Conservation (phyloP, 2,797 vertebrate species). For the Peromyscus attwateri region DNA sequence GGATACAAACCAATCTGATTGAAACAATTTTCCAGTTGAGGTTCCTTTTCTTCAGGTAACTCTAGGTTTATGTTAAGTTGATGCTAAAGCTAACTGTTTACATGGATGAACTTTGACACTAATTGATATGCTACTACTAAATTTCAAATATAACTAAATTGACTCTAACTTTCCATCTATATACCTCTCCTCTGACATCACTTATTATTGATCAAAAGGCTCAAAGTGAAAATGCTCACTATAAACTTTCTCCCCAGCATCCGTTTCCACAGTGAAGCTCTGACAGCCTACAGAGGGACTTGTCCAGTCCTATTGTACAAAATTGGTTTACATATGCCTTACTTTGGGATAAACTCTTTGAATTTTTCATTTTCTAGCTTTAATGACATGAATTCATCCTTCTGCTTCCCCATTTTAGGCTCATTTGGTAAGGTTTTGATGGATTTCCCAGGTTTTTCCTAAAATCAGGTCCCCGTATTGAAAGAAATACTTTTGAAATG, state of each 20-base stretch:
- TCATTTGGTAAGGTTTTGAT: not conserved
- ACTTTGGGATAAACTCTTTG: not conserved
- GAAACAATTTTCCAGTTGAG: not conserved
- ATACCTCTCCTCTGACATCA: not conserved
- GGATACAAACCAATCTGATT: too few species aligned
- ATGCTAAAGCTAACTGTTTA: not conserved
- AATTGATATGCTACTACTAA: not conserved
- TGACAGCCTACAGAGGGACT: not conserved
- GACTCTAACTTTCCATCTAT: not conserved
- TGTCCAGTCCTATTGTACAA: not conserved
- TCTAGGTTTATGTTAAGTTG: not conserved
- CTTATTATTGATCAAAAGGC: constrained; percentile 1
- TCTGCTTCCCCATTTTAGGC: not conserved
- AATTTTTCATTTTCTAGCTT: constrained; percentile 29
- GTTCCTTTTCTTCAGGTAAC: not conserved
- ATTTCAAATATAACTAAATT: not conserved
- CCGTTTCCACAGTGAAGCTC: not conserved
- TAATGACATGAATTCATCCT: not conserved
- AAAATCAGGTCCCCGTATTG: not conserved
- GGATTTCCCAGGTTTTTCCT: not conserved
- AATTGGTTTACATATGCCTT: not conserved
- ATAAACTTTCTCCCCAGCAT: not conserved
- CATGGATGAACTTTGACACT: not conserved
- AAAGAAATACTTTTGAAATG: not conserved
- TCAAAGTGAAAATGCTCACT: not conserved